Conservation (phyloP, 2,797 vertebrate species). For the Huso huso region DNA sequence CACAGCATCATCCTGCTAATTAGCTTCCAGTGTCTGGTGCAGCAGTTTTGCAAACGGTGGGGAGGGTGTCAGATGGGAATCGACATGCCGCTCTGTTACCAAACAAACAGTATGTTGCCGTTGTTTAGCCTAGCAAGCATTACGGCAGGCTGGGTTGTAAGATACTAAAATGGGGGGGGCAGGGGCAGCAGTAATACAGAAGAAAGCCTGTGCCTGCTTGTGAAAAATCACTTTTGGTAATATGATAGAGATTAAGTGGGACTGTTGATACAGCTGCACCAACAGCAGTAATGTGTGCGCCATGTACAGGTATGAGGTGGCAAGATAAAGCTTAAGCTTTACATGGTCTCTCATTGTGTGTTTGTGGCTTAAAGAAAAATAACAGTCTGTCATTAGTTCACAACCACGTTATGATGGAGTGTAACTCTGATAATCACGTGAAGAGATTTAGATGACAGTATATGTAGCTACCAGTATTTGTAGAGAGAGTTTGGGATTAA, state of each 20-base stretch:
- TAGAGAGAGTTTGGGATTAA: conserved; percentile 57
- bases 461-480: conserved; percentile 46
- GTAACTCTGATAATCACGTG: conserved; percentile 45
- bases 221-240: conserved; percentile 53
- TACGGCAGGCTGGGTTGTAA: conserved; percentile 49
- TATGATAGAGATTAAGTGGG: conserved; percentile 44
- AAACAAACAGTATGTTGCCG: conserved; percentile 59
- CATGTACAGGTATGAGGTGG: conserved; percentile 31
- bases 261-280: conserved; percentile 42
- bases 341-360: not conserved
- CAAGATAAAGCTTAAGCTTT: conserved; percentile 9
- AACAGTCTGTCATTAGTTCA: conserved; percentile 7
- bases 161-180: conserved; percentile 45
- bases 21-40: conserved; percentile 82
- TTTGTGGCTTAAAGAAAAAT: conserved; percentile 12
- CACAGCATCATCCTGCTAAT: conserved; percentile 95
- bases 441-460: conserved; percentile 44
- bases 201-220: conserved; percentile 47
- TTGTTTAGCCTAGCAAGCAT: conserved; percentile 52
- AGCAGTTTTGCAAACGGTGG: conserved; percentile 76
- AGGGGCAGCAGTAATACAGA: conserved; percentile 46
- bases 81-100: conserved; percentile 76
- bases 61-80: conserved; percentile 75
- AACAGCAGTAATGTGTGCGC: conserved; percentile 27
- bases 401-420: conserved; percentile 2